Evolutionary conservation across 2,113 vertebrate species (phyloP).

Genomic region (Apistogramma diplotaenia): DNA sequence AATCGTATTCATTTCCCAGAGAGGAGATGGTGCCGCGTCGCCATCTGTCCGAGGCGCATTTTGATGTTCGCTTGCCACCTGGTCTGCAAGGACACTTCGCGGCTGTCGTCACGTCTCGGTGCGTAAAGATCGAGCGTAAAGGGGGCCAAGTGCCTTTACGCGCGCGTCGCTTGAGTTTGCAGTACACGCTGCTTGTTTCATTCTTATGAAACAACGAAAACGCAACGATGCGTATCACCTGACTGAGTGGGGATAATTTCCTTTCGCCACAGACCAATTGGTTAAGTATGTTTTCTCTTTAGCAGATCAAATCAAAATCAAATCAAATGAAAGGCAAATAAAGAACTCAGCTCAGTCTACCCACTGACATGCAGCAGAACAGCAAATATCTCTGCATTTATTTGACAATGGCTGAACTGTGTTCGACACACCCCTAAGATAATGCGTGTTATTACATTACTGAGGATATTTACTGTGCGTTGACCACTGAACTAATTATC

Average conservation of each 20-base stretch:
- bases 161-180: background rate
- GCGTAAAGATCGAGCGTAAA: slow-evolving; percentile 17
- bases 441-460: background rate
- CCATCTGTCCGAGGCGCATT: slow-evolving; percentile 31
- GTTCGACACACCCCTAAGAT: background rate
- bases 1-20: background rate
- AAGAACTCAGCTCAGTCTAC: background rate
- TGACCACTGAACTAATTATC: slow-evolving; percentile 24
- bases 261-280: background rate
- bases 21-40: background rate
- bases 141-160: background rate
- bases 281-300: background rate
- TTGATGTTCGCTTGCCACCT: slow-evolving; percentile 30
- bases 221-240: background rate
- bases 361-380: background rate
- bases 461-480: background rate
- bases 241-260: background rate
- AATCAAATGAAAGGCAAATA: background rate
- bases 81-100: background rate
- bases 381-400: background rate
- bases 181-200: background rate
- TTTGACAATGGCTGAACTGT: background rate
- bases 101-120: background rate
- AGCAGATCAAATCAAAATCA: background rate
- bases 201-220: background rate